Percentiles rank a stretch among this genome's conserved stretches.
Conservation (phyloP, 2,113 vertebrate genomes). For the Zingel zingel region DNA sequence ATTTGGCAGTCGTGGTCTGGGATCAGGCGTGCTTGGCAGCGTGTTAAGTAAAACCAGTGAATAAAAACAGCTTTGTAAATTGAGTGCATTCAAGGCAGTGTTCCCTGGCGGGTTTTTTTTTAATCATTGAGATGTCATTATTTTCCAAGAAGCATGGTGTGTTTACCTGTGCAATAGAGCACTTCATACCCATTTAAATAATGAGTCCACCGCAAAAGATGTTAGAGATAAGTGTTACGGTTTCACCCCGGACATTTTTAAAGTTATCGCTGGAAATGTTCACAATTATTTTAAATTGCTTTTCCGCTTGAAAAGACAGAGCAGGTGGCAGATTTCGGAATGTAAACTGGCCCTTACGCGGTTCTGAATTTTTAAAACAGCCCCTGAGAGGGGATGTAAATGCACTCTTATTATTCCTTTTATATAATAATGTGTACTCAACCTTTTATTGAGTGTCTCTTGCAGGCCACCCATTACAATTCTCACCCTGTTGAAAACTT, state of each 20-base stretch:
- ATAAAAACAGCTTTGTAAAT: slow-evolving; percentile 56
- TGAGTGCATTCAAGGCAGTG: slow-evolving; percentile 35
- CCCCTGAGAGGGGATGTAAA: slow-evolving; percentile 23
- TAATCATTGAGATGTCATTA: slow-evolving; percentile 60
- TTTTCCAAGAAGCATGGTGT: slow-evolving; percentile 38
- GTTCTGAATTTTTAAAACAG: slow-evolving; percentile 30
- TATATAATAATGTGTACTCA: slow-evolving; percentile 33
- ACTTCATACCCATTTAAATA: slow-evolving; percentile 72
- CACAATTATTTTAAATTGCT: slow-evolving; percentile 63
- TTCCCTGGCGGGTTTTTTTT: slow-evolving; percentile 6
- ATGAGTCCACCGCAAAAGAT: slow-evolving; percentile 47
- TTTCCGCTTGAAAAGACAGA: slow-evolving; percentile 1
- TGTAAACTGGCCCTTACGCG: slow-evolving; percentile 16
- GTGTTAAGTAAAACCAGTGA: slow-evolving; percentile 36
- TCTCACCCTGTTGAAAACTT: slow-evolving; percentile 48
- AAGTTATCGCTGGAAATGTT: slow-evolving; percentile 43
- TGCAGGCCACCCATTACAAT: slow-evolving; percentile 63
- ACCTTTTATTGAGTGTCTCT: slow-evolving; percentile 47
- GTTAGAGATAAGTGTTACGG: slow-evolving; percentile 55
- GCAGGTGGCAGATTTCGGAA: slow-evolving; percentile 30
- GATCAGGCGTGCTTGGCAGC: neutral
- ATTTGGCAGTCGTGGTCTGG: slow-evolving; percentile 26
- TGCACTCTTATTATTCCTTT: slow-evolving; percentile 12
- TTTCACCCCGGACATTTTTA: slow-evolving; percentile 66
- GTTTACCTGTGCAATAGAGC: slow-evolving; percentile 61